Evolutionary conservation across 2,797 vertebrate species (phyloP).

Genomic region (Fundulus diaphanus): DNA sequence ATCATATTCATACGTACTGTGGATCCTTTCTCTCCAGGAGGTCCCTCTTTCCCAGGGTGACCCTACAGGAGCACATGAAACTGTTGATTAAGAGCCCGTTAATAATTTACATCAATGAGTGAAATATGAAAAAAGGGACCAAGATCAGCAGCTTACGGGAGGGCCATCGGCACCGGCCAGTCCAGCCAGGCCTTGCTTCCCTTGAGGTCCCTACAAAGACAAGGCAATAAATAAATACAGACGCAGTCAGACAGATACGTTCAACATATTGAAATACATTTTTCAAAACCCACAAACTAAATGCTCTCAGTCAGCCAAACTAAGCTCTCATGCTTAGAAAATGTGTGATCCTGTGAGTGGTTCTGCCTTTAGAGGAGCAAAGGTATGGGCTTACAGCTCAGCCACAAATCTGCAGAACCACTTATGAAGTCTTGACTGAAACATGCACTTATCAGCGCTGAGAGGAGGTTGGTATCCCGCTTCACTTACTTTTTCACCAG

Average conservation of each 20-base stretch:
- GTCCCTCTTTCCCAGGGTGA: constrained; percentile 98
- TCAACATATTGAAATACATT: constrained; percentile 9
- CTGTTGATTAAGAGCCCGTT: not conserved
- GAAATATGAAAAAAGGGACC: constrained; percentile 9
- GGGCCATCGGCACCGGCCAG: constrained; percentile 93
- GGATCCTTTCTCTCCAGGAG: constrained; percentile 92
- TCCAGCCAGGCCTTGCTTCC: constrained; percentile 92
- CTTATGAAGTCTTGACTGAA: constrained; percentile 65
- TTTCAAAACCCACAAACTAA: constrained; percentile 19
- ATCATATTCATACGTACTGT: constrained; percentile 78
- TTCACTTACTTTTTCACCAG: constrained; percentile 97
- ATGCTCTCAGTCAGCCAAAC: constrained; percentile 16
- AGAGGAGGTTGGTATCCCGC: constrained; percentile 7
- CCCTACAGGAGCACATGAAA: constrained; percentile 79
- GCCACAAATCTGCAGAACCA: constrained; percentile 75
- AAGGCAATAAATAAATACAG: constrained; percentile 31
- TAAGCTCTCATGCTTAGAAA: constrained; percentile 36
- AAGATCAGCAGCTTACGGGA: constrained; percentile 85
- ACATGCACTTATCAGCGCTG: constrained; percentile 53
- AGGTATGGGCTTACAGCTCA: constrained; percentile 50
- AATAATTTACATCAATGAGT: not conserved
- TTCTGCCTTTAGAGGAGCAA: constrained; percentile 36
- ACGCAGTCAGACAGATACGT: constrained; percentile 5
- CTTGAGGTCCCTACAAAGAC: constrained; percentile 88
- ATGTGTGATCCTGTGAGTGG: constrained; percentile 23